phyloP scores from a whole-genome alignment of 2,113 vertebrate species.

The Crotophaga sulcirostris region DNA sequence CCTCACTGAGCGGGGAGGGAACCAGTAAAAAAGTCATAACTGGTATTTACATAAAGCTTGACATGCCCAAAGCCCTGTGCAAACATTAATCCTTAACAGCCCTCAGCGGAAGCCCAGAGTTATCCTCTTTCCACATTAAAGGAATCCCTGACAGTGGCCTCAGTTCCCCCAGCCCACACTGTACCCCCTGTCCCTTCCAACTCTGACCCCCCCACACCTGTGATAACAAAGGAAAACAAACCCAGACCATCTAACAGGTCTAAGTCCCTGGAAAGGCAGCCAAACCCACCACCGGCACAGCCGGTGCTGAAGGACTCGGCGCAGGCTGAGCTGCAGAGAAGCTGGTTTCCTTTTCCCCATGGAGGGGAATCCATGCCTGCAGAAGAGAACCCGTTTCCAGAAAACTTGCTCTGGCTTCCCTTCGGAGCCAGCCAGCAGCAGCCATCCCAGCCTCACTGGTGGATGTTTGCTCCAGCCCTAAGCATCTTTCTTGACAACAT shows the following conservation, averaged over 20 bases:
- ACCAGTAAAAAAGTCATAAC: background rate
- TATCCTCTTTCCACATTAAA: background rate
- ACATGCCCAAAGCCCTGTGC: conserved; percentile 10
- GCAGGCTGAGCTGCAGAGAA: background rate
- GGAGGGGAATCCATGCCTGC: rapidly evolving
- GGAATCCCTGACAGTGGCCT: background rate
- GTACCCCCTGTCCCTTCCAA: background rate
- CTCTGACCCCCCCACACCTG: rapidly evolving
- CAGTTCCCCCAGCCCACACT: background rate
- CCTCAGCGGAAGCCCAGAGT: background rate
- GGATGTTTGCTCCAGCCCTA: rapidly evolving
- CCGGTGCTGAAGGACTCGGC: rapidly evolving
- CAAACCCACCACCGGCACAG: background rate
- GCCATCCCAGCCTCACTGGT: background rate
- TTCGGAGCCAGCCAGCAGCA: background rate
- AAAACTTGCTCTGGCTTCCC: rapidly evolving
- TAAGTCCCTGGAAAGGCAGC: background rate
- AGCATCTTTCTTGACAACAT: too few species aligned
- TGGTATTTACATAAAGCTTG: conserved; percentile 8
- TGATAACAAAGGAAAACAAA: background rate
- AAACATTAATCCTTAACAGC: conserved; percentile 26
- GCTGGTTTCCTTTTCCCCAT: background rate
- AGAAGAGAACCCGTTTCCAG: background rate
- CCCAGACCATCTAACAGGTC: rapidly evolving
- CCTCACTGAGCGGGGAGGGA: background rate